Conservation (phyloP, 1,140 invertebrate species). For the Elymnias hypermnestra region DNA sequence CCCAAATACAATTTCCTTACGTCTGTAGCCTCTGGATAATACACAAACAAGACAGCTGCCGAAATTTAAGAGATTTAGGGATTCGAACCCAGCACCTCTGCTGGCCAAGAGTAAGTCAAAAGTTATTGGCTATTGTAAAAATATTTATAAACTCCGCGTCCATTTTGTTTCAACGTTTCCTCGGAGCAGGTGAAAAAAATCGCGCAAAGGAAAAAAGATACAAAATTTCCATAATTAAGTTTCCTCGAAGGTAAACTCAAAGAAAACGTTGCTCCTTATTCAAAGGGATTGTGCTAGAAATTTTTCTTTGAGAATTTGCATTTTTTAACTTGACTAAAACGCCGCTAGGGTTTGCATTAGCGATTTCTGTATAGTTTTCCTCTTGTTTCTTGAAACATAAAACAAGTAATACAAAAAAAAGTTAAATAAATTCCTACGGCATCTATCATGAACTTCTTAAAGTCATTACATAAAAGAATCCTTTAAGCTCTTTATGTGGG, state of each 20-base stretch:
- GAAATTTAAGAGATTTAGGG: no score
- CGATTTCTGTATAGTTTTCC: background rate
- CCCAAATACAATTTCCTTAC: no score
- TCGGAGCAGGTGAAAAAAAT: conserved; percentile 7
- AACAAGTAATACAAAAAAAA: no score
- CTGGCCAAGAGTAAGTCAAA: background rate
- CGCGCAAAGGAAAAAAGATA: conserved; percentile 7
- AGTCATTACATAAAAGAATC: no score
- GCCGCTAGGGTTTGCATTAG: conserved; percentile 1
- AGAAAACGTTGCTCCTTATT: conserved; percentile 17
- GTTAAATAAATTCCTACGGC: no score
- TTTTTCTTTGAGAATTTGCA: conserved; percentile 20
- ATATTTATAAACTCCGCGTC: conserved; percentile 1
- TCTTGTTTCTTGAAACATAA: no score
- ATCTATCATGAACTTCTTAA: no score
- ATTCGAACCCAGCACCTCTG: no score
- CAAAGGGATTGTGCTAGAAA: conserved; percentile 16
- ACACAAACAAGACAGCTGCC: no score
- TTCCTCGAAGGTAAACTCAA: conserved; percentile 16
- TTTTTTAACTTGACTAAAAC: conserved; percentile 12
- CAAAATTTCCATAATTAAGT: conserved; percentile 22
- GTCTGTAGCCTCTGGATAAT: no score
- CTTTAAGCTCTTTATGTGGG: no score
- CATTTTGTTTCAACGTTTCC: background rate
- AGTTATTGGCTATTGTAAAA: no score